These are phyloP conservation scores for Sinopyrophorus schimmeli DNA, from an alignment of 2,888 invertebrate genomes.

Conservation along the genomic window DNA sequence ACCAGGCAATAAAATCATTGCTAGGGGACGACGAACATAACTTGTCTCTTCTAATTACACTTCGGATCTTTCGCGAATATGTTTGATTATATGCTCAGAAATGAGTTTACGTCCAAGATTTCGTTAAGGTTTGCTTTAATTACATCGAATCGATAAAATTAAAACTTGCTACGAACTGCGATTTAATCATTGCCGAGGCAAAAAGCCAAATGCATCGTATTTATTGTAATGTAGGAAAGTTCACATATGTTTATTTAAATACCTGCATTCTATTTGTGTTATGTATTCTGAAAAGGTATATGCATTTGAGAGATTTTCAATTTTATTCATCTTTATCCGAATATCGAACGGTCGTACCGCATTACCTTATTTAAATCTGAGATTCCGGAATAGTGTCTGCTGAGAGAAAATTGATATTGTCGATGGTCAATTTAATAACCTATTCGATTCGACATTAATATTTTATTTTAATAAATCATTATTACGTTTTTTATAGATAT, in stretches of 20 bases:
- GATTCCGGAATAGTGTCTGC: constrained; percentile 7
- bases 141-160: constrained; percentile 13
- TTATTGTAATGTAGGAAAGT: too few relatives aligned
- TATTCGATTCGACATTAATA: constrained; percentile 22
- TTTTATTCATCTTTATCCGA: constrained; percentile 10
- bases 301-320: too few relatives aligned
- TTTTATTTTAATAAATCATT: too few relatives aligned
- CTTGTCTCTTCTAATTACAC: constrained; percentile 33
- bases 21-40: constrained; percentile 35
- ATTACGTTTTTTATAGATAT: too few relatives aligned
- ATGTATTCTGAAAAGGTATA: too few relatives aligned
- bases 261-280: too few relatives aligned
- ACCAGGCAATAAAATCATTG: constrained; percentile 44
- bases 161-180: too few relatives aligned
- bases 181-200: too few relatives aligned
- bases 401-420: too few relatives aligned
- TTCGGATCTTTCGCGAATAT: constrained; percentile 30
- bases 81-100: constrained; percentile 26
- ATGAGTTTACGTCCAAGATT: constrained; percentile 17
- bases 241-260: too few relatives aligned
- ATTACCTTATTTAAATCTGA: constrained; percentile 29
- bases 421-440: constrained; percentile 27
- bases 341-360: constrained; percentile 14
- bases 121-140: constrained; percentile 10
- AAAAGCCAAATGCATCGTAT: too few relatives aligned